A percentile compares a stretch with the other conserved stretches of the same genome.
phyloP scores from a whole-genome alignment of 2,797 vertebrate species.

The Valencia hispanica region DNA sequence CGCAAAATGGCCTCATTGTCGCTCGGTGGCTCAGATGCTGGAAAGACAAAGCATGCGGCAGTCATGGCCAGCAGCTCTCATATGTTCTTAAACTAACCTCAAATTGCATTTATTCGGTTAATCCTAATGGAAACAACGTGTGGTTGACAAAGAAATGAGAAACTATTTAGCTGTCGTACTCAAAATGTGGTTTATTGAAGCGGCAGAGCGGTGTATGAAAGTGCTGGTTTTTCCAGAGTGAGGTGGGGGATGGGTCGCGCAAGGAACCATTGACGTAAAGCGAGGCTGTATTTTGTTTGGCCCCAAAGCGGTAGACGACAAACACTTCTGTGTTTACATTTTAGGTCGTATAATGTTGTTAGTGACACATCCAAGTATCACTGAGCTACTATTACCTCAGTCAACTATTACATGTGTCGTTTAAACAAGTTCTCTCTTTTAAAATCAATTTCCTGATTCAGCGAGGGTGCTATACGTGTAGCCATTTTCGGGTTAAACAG shows the following conservation, averaged over 20 bases:
- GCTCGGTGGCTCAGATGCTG: constrained; percentile 63
- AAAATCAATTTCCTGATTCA: background rate
- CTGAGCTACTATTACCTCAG: background rate
- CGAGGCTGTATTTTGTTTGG: constrained; percentile 65
- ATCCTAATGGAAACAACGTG: accelerated
- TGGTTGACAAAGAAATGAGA: accelerated
- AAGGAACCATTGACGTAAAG: constrained; percentile 72
- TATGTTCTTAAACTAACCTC: accelerated
- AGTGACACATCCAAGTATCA: background rate
- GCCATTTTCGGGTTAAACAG: background rate
- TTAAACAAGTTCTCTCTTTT: background rate
- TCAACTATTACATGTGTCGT: background rate
- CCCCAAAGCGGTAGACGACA: constrained; percentile 25
- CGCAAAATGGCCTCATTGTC: constrained; percentile 84
- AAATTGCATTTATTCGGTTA: accelerated
- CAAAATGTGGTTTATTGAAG: constrained; percentile 22
- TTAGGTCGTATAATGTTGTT: background rate
- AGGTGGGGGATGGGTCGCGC: constrained; percentile 75
- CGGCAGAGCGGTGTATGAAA: constrained; percentile 32
- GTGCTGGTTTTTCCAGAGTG: constrained; percentile 27
- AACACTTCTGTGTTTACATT: constrained; percentile 10
- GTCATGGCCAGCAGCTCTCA: constrained; percentile 9
- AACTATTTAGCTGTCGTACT: too few species aligned
- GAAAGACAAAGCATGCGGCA: constrained; percentile 81
- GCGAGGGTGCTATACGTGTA: background rate